Conservation (phyloP, 2,797 vertebrate species). For the Capromys pilorides region DNA sequence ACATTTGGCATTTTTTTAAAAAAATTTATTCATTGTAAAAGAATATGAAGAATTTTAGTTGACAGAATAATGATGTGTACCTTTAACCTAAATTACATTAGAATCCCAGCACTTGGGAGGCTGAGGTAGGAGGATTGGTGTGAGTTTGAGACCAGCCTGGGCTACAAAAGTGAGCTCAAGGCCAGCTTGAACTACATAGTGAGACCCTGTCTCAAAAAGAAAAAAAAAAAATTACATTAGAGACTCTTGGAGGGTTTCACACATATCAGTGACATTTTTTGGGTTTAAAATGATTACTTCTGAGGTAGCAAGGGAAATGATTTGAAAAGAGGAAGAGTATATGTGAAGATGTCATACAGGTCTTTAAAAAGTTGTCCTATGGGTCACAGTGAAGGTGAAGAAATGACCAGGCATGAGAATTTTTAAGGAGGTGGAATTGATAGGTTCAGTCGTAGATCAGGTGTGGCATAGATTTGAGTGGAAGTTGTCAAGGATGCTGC, state of each 20-base stretch:
- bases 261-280: not conserved
- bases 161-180: too few species aligned
- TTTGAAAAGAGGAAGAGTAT: not conserved
- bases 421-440: not conserved
- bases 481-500: not conserved
- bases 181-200: too few species aligned
- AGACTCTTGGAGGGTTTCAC: slow-evolving; percentile 33
- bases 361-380: not conserved
- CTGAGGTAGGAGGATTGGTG: too few species aligned
- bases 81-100: not conserved
- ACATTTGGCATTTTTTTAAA: not conserved
- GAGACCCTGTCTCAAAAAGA: too few species aligned
- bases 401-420: not conserved
- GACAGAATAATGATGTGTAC: slow-evolving; percentile 8
- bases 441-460: not conserved
- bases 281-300: not conserved
- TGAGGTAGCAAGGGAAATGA: not conserved
- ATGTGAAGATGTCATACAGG: not conserved
- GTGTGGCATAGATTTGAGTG: not conserved
- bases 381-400: not conserved
- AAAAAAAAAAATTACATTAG: not conserved
- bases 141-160: too few species aligned
- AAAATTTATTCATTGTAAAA: not conserved
- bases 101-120: too few species aligned
- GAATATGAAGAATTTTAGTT: not conserved